Evolutionary conservation across 2,797 vertebrate genomes (phyloP), one percentile per base, ranked within the genome.

Genomic region (Rousettus madagascariensis): DNA sequence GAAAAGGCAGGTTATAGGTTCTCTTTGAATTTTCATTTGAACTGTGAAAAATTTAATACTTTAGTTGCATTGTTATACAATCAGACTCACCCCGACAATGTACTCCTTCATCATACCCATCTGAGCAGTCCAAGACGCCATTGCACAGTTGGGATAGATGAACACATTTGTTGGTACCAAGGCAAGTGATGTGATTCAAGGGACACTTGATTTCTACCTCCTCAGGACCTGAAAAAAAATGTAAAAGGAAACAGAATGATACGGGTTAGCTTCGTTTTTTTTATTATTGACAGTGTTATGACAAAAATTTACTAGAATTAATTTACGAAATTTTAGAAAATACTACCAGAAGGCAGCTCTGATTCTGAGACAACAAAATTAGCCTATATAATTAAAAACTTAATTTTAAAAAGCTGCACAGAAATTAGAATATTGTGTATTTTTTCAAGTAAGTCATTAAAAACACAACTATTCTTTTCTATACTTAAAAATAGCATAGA

Each of bases 121-220:
- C 99, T 0, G 98, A 98, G 95, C 99, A 99, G 98, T 99, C 99
- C 89, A 98, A 97, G 2, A 99, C 97, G 2, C 99, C 99, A 0
- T 99, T 99, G 97, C 99, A 99, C 90, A 99, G 99, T 95, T 99
- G 99, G 97, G 99, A 99, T 97, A 99, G 98, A 96, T 99, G 99
- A 96, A 99, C 99, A 97, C 99, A 99, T 95, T 98, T 99, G 97
- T 98, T 99, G 11, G 99, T 98, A 82, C 99, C 99, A 8, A 98
- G 98, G 94, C 99, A 99, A 97, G 98, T 98, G 93, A 99, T 98
- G 91, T 99, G 99, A 98, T 99, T 99, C 2, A 98, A 98, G 30
- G 98, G 98, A 97, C 99, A 99, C 97, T 99, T 99, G 97, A 99
- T 98, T 96, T 99, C 98, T 97, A 98, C 89, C 96, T 99, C 99